phyloP scores from a whole-genome alignment of 1,140 invertebrate genomes.

The Battus philenor region DNA sequence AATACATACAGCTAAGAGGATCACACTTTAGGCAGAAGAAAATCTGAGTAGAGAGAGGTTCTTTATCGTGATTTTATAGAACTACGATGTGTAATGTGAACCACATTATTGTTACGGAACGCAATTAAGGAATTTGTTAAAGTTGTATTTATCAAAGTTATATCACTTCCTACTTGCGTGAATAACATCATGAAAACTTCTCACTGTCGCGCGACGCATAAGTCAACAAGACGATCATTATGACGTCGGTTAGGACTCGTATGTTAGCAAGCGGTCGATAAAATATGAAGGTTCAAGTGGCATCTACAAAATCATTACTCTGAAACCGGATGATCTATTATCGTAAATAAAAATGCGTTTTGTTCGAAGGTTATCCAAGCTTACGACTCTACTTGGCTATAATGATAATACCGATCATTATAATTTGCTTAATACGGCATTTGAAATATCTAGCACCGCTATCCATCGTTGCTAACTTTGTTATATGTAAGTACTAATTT shows the following conservation, averaged over 20 bases:
- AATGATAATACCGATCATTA: slow-evolving; percentile 38
- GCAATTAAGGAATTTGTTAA: neutral
- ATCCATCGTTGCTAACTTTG: slow-evolving; percentile 42
- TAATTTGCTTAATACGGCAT: slow-evolving; percentile 52
- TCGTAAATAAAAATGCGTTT: slow-evolving; percentile 12
- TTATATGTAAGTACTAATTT: slow-evolving; percentile 42
- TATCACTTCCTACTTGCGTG: too few relatives aligned
- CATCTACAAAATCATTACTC: neutral
- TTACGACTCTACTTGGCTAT: slow-evolving; percentile 39
- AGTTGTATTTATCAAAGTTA: neutral
- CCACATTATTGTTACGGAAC: neutral
- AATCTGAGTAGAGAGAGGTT: too few relatives aligned
- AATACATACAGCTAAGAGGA: too few relatives aligned
- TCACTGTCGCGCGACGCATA: too few relatives aligned
- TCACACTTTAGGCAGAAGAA: too few relatives aligned
- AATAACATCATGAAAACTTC: too few relatives aligned
- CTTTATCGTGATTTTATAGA: neutral
- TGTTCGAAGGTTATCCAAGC: slow-evolving; percentile 34
- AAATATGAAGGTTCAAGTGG: too few relatives aligned
- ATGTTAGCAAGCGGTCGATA: too few relatives aligned
- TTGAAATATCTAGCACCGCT: slow-evolving; percentile 54
- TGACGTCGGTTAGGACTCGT: too few relatives aligned
- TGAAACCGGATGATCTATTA: neutral
- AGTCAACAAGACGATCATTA: too few relatives aligned
- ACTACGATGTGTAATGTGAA: neutral